Conservation (phyloP, 1,140 invertebrate genomes). For the Oreohelix idahoensis region DNA sequence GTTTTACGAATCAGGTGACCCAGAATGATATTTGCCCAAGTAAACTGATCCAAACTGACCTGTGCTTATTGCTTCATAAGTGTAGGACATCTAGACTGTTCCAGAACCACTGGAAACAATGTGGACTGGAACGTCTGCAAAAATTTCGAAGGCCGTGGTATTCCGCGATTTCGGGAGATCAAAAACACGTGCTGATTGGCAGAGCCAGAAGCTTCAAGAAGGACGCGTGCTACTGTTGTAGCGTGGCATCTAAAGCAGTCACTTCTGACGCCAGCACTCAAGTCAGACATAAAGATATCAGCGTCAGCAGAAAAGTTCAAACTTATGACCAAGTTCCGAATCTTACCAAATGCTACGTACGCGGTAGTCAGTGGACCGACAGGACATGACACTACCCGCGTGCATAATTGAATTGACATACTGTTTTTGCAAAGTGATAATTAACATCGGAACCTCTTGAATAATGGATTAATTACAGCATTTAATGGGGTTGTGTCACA, state of each 20-base stretch:
- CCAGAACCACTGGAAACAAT: too few species aligned
- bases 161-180: too few species aligned
- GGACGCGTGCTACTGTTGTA: background rate
- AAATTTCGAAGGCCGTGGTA: too few species aligned
- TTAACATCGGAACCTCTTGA: too few species aligned
- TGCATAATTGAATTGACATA: too few species aligned
- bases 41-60: background rate
- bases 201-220: background rate
- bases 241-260: background rate
- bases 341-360: background rate
- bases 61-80: background rate
- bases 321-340: background rate
- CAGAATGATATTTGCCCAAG: background rate
- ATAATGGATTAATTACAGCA: too few species aligned
- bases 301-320: background rate
- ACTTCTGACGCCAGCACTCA: background rate
- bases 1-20: background rate
- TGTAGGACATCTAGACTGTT: background rate
- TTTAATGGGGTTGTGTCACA: too few species aligned
- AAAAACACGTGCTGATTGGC: background rate
- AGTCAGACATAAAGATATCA: background rate
- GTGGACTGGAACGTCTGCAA: too few species aligned
- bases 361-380: background rate
- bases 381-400: too few species aligned
- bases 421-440: too few species aligned